phyloP scores from a whole-genome alignment of 2,797 vertebrate species.

The Sorex maritimensis region DNA sequence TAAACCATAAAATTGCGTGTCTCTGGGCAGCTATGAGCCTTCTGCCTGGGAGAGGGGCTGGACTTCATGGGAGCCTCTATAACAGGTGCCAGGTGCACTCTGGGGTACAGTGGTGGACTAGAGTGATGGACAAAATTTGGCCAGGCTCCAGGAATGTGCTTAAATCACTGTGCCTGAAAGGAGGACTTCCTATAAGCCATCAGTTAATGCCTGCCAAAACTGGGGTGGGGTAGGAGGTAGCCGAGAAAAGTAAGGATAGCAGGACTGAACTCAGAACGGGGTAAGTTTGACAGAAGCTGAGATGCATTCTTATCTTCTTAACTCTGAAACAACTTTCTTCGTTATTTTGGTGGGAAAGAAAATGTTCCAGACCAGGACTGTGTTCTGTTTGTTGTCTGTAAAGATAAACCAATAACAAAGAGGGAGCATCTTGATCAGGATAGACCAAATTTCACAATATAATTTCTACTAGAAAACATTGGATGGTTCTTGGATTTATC shows the following conservation, averaged over 20 bases:
- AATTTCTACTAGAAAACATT: not conserved
- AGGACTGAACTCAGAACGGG: not conserved
- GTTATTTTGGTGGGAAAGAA: slow-evolving; percentile 3
- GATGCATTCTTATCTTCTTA: not conserved
- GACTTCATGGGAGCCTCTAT: not conserved
- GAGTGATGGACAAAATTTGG: not conserved
- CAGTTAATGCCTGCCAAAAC: not conserved
- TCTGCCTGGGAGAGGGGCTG: not conserved
- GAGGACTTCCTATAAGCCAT: not conserved
- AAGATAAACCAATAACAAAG: not conserved
- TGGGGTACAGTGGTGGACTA: not conserved
- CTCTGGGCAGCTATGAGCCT: rapidly evolving
- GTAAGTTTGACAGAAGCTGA: not conserved
- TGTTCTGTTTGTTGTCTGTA: not conserved
- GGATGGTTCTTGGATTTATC: not conserved
- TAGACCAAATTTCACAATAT: not conserved
- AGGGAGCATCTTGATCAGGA: not conserved
- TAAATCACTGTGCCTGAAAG: not conserved
- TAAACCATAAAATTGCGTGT: not conserved
- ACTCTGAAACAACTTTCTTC: not conserved
- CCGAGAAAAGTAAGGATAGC: not conserved
- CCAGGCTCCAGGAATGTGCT: not conserved
- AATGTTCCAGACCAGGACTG: not conserved
- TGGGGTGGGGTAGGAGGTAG: not conserved
- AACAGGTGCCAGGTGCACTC: not conserved